These are phyloP conservation scores for Protodeltote pygarga DNA, from an alignment of 2,888 invertebrate species.

Conservation along the genomic window DNA sequence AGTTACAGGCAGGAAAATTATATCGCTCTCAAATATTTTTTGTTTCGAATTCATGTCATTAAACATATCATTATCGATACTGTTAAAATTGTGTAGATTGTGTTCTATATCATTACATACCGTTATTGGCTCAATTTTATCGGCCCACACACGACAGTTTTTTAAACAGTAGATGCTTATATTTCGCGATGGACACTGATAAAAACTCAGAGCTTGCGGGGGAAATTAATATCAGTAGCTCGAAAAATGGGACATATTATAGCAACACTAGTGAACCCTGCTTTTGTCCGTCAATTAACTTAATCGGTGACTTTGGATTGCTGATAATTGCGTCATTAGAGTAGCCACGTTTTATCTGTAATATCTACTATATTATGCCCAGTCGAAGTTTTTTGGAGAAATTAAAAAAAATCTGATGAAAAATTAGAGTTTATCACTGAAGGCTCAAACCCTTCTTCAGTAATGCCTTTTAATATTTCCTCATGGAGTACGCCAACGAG, in stretches of 20 bases:
- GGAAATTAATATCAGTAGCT: not conserved
- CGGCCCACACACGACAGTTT: conserved; percentile 11
- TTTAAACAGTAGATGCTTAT: conserved; percentile 7
- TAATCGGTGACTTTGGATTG: too few species aligned
- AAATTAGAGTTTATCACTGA: too few species aligned
- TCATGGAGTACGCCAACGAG: too few species aligned
- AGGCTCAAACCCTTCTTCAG: too few species aligned
- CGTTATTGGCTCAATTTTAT: conserved; percentile 15
- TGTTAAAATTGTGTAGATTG: conserved; percentile 2
- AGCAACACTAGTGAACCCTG: not conserved
- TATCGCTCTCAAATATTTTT: conserved; percentile 22
- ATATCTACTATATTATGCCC: too few species aligned
- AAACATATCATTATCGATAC: conserved; percentile 6
- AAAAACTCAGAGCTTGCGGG: conserved; percentile 10
- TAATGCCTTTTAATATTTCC: too few species aligned
- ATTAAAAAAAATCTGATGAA: too few species aligned
- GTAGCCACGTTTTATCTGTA: too few species aligned
- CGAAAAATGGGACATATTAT: not conserved
- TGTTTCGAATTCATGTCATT: not conserved
- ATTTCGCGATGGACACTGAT: not conserved
- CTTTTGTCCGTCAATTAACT: too few species aligned
- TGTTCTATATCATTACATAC: conserved; percentile 8
- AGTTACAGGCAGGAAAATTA: too few species aligned
- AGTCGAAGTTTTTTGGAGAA: too few species aligned
- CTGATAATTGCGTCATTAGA: too few species aligned